A percentile compares a stretch with the other conserved stretches of the same genome.
Evolutionary conservation across 2,888 invertebrate species (phyloP).

Genomic region (Drymonia ruficornis): DNA sequence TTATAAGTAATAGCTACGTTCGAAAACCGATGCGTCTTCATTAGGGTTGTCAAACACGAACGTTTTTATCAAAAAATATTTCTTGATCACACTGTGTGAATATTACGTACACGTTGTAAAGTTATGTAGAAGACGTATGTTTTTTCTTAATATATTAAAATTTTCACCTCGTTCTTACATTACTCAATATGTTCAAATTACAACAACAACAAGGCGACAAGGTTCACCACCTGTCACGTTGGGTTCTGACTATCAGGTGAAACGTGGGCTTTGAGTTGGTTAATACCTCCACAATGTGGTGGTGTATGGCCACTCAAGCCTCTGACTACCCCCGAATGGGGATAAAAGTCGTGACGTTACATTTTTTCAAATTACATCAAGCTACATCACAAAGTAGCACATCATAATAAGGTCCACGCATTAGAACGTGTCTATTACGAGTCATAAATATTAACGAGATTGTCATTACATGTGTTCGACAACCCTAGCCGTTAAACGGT

Average conservation of each 20-base stretch:
- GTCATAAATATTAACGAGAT: conserved; percentile 16
- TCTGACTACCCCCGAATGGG: too few relatives aligned
- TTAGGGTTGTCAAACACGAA: conserved; percentile 49
- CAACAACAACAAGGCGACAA: too few relatives aligned
- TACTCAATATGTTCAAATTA: too few relatives aligned
- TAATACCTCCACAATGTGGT: too few relatives aligned
- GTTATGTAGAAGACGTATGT: too few relatives aligned
- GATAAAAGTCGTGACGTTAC: too few relatives aligned
- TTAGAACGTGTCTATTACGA: conserved; percentile 12
- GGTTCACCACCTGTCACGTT: too few relatives aligned
- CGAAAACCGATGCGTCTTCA: conserved; percentile 38
- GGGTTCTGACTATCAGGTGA: too few relatives aligned
- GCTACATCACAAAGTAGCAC: not conserved
- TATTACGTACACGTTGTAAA: not conserved
- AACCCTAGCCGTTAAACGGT: conserved; percentile 44
- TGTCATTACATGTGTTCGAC: conserved; percentile 18
- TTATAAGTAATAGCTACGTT: conserved; percentile 37
- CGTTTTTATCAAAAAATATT: not conserved
- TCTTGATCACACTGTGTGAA: not conserved
- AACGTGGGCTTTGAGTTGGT: too few relatives aligned
- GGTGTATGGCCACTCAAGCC: too few relatives aligned
- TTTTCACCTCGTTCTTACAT: too few relatives aligned
- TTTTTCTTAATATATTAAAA: too few relatives aligned
- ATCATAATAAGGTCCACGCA: not conserved
- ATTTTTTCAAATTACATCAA: not conserved